Evolutionary conservation across 1,140 invertebrate species (phyloP).

Genomic region (Eumaeus atala): DNA sequence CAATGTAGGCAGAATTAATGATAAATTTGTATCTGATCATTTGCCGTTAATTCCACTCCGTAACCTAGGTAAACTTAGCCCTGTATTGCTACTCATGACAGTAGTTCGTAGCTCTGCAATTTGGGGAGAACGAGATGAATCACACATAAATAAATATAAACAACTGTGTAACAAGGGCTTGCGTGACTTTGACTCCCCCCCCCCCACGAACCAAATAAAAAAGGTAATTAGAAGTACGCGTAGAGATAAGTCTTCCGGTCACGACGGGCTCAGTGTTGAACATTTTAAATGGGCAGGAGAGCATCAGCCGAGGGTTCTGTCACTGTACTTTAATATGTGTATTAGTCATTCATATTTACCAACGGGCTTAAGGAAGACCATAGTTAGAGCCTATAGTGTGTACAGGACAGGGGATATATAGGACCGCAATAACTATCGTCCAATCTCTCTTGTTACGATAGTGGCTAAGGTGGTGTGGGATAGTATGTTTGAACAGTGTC

Average conservation of each 20-base stretch:
- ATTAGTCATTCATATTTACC: too few relatives aligned
- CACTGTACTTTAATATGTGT: too few relatives aligned
- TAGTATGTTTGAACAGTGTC: too few relatives aligned
- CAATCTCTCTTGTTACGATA: not conserved
- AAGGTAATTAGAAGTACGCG: not conserved
- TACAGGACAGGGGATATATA: not conserved
- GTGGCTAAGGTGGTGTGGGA: not conserved
- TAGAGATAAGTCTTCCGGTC: too few relatives aligned
- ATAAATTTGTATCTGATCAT: conserved; percentile 2
- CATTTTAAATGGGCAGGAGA: too few relatives aligned
- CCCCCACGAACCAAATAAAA: not conserved
- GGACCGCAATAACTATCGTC: not conserved
- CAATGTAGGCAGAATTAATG: not conserved
- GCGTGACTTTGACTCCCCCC: not conserved
- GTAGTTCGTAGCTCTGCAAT: not conserved
- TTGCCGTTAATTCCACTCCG: not conserved
- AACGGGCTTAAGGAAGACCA: too few relatives aligned
- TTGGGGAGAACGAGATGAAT: not conserved
- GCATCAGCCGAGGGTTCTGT: too few relatives aligned
- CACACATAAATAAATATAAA: not conserved
- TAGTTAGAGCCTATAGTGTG: too few relatives aligned
- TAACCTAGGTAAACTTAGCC: not conserved
- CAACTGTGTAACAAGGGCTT: not conserved
- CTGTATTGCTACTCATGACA: not conserved
- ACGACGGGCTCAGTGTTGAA: too few relatives aligned